These are phyloP conservation scores for Lasius fuliginosus DNA, from an alignment of 2,888 invertebrate species.

Conservation along the genomic window DNA sequence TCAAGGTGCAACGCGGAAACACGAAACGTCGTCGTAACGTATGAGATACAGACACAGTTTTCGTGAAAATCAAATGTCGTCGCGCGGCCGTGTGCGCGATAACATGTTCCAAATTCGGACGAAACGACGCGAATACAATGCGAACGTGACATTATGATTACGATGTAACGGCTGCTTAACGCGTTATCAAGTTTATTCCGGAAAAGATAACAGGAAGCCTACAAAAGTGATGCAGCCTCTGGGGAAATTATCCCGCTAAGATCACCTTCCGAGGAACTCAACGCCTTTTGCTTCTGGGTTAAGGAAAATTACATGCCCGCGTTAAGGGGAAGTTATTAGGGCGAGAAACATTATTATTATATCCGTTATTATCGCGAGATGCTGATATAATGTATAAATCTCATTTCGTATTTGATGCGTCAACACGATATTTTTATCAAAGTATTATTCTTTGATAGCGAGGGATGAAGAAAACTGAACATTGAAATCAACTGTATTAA, in stretches of 20 bases:
- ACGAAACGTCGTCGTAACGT: background rate
- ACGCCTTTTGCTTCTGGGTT: constrained; percentile 39
- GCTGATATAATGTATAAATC: constrained; percentile 10
- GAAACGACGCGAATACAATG: background rate
- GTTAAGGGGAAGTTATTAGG: constrained; percentile 33
- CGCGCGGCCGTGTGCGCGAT: background rate
- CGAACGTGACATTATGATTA: constrained; percentile 44
- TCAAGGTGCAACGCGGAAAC: constrained; percentile 30
- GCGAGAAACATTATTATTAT: constrained; percentile 38
- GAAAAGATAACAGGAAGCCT: constrained; percentile 41
- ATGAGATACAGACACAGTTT: background rate
- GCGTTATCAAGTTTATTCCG: constrained; percentile 40
- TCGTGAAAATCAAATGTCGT: constrained; percentile 21
- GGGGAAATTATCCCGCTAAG: constrained; percentile 52
- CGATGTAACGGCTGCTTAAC: constrained; percentile 40
- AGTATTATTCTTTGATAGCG: background rate
- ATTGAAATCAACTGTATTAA: background rate
- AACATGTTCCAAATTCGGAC: background rate
- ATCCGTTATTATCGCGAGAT: constrained; percentile 19
- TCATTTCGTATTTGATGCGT: background rate
- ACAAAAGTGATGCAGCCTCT: constrained; percentile 53
- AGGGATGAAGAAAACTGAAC: background rate
- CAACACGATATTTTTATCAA: background rate
- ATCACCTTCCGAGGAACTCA: constrained; percentile 38
- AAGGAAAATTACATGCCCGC: constrained; percentile 25